Base-by-base conservation (phyloP, 2,113 vertebrate species). In the Murina feae region DNA sequence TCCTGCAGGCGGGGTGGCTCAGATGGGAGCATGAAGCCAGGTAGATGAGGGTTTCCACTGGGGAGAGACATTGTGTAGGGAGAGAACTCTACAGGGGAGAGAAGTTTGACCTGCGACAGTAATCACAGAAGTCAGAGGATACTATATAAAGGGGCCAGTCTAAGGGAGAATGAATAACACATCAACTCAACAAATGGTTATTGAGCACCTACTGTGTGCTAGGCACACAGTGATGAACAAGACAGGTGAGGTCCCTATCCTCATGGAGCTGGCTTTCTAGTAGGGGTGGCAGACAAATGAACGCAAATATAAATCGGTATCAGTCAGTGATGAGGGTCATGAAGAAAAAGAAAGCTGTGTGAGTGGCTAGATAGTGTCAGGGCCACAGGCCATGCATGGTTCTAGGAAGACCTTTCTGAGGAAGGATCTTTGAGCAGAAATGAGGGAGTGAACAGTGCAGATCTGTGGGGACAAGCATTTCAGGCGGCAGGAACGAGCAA, bases 1-100 rank as follows among this genome's bases (percentile, higher is more conserved):
- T n/a, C 30, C 42, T 20, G 44, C 9, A 23, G 42, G 51, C n/a
- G 47, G 17, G n/a, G 6, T 18, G n/a, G 9, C 39, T 63, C 7
- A 0, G 10, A 10, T 4, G 8, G 16, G 21, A n/a, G 0, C 8
- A 0, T 0, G 42, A 17, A 28, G 71, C 30, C 80, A 10, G 55
- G 49, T 1, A 1, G 21, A 5, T 20, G 58, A 23, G 60, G 9
- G 49, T 75, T 58, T 32, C 11, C 23, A 16, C 14, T 37, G 55
- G 25, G 35, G 49, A n/a, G 37, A 51, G 55, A n/a, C 10, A 0
- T 16, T 44, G 30, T n/a, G 1, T 16, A 25, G 49, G 76, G 47
- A 71, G 53, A 30, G 72, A 35, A 47, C n/a, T 12, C 55, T 32
- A 1, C 2, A 4, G 1, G 39, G 32, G 60, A 39, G 18, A 55